A percentile compares a stretch with the other conserved stretches of the same genome.
Evolutionary conservation across 1,140 invertebrate species (phyloP).

Genomic region (Caenorhabditis brenneri): DNA sequence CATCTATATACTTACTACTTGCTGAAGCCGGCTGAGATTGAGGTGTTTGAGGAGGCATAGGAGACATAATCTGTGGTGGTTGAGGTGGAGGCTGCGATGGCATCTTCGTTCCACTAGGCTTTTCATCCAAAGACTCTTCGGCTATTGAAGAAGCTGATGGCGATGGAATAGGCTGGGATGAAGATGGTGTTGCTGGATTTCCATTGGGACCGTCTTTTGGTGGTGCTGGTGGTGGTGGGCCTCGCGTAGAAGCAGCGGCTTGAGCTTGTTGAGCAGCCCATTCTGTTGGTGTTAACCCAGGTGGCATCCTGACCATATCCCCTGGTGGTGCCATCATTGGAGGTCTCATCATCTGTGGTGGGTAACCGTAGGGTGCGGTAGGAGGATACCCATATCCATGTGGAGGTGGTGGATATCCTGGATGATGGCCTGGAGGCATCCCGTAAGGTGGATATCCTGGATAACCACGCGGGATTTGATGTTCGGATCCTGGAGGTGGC

Average conservation of each 20-base stretch:
- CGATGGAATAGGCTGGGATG: constrained; percentile 22
- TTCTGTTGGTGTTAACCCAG: constrained; percentile 46
- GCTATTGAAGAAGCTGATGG: constrained; percentile 44
- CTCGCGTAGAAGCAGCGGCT: neutral
- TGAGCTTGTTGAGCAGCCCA: constrained; percentile 45
- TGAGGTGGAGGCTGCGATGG: constrained; percentile 3
- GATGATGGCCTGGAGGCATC: constrained; percentile 45
- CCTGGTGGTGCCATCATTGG: constrained; percentile 17
- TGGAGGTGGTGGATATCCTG: constrained; percentile 23
- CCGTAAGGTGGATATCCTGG: constrained; percentile 48
- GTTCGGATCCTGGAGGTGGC: constrained; percentile 14
- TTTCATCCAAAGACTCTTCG: constrained; percentile 28
- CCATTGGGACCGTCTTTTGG: constrained; percentile 18
- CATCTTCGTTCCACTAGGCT: constrained; percentile 23
- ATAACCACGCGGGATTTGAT: constrained; percentile 47
- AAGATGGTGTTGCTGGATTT: neutral
- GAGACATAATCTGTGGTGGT: neutral
- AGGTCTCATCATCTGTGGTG: constrained; percentile 44
- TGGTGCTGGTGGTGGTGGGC: neutral
- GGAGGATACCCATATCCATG: neutral
- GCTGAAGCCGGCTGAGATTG: neutral
- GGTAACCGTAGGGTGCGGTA: constrained; percentile 21
- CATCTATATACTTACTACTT: neutral
- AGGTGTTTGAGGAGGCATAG: neutral
- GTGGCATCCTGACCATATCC: constrained; percentile 51